phyloP scores from a whole-genome alignment of 2,113 vertebrate genomes.

The Ranitomeya variabilis region DNA sequence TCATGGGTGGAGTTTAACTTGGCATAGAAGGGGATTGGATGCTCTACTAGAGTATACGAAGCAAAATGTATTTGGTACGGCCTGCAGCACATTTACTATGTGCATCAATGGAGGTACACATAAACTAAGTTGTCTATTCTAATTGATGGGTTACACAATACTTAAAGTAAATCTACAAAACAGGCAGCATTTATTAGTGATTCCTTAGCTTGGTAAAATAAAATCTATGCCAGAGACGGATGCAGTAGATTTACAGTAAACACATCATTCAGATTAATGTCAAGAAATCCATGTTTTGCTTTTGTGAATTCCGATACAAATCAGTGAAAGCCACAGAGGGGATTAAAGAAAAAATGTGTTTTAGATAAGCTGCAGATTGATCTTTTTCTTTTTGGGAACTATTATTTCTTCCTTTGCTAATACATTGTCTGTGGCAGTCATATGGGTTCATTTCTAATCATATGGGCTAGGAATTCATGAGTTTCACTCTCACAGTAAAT shows the following conservation, averaged over 20 bases:
- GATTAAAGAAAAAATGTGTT: constrained; percentile 31
- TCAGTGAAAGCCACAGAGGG: constrained; percentile 37
- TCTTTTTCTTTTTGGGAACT: constrained; percentile 54
- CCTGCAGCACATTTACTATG: background rate
- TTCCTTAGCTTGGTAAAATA: background rate
- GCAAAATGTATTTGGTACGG: background rate
- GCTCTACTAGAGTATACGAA: no score
- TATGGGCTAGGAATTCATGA: constrained; percentile 57
- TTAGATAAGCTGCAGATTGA: constrained; percentile 48
- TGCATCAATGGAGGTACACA: background rate
- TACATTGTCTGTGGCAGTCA: constrained; percentile 2
- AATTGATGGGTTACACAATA: background rate
- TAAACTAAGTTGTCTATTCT: background rate
- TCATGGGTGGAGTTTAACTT: no score
- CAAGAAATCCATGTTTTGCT: constrained; percentile 17
- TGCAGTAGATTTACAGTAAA: constrained; percentile 12
- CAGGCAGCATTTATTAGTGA: background rate
- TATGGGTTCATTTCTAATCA: constrained; percentile 50
- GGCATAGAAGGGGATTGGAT: no score
- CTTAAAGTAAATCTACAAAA: background rate
- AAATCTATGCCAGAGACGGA: constrained; percentile 10
- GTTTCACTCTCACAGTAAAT: constrained; percentile 58
- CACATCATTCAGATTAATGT: constrained; percentile 26
- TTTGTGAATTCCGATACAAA: constrained; percentile 32
- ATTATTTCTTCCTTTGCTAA: constrained; percentile 50